Base-by-base conservation (phyloP, 2,797 vertebrate genomes). In the Lemur catta region DNA sequence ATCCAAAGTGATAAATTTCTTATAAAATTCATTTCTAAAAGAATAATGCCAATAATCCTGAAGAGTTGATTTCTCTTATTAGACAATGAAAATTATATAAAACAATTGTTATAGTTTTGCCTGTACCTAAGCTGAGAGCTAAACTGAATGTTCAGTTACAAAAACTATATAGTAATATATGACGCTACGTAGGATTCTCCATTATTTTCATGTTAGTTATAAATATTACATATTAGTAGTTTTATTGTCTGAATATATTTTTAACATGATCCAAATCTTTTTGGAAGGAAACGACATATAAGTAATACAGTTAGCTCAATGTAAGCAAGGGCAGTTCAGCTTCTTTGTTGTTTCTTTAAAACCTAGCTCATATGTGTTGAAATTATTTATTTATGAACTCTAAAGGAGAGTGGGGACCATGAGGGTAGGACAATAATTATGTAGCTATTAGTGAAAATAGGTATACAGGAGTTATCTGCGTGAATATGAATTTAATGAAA, bases 21-120 rank as follows among this genome's bases (percentile, higher is more conserved):
- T 91, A 80, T 48, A n/a, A 80, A 97, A 93, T 67, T 81, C 3
- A 86, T 91, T n/a, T 91, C n/a, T 72, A 87, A 90, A 41, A 94
- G 55, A 94, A 91, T 90, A 93, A 71, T 91, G 17, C 18, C 82
- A 86, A 84, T 72, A 75, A 61, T 87, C 24, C 9, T 13, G 8
- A 93, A 41, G 12, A 85, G 61, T 43, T 90, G 18, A 67, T 82
- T 80, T 69, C 20, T 78, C 79, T 93, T 93, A 65, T 96, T 79
- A 24, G 13, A 35, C 41, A 93, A 57, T 79, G 18, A 74, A 89
- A 85, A 46, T 48, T 75, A 61, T 87, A 52, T 71, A 65, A 96
- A 94, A 43, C 13, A 0, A 30, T 20, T 59, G 2, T 59, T 74
- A 55, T 6, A 72, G 3, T 78, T 91, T 67, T 75, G 6, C 33